Conservation (phyloP, 2,113 vertebrate species). For the Spheniscus mendiculus region DNA sequence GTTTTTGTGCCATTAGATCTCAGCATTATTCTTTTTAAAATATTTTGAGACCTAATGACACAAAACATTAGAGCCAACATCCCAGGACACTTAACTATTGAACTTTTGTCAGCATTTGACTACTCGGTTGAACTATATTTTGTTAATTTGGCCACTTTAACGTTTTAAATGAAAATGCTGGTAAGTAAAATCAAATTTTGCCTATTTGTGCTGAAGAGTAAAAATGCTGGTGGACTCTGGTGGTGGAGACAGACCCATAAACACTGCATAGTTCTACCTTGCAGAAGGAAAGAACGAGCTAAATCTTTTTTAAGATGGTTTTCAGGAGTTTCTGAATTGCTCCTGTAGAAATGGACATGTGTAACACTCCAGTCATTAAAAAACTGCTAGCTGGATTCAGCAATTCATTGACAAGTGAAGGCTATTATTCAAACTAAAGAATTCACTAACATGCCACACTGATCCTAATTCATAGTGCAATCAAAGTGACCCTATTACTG, state of each 20-base stretch:
- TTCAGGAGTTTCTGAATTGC: not conserved
- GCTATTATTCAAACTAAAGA: not conserved
- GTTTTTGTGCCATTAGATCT: constrained; percentile 30
- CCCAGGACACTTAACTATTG: not conserved
- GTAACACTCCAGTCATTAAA: not conserved
- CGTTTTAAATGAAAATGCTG: not conserved
- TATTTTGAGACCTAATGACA: constrained; percentile 35
- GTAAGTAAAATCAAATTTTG: not conserved
- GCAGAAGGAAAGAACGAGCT: not conserved
- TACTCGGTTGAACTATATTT: not conserved
- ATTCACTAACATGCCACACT: not conserved
- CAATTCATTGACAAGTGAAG: not conserved
- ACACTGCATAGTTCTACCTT: not conserved
- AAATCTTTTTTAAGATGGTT: not conserved
- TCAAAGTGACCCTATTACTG: not conserved
- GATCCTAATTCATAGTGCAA: not conserved
- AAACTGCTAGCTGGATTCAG: not conserved
- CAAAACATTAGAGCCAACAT: not conserved
- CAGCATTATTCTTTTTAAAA: constrained; percentile 41
- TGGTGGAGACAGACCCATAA: not conserved
- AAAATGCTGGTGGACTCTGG: not conserved
- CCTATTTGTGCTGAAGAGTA: not conserved
- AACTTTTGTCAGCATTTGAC: not conserved
- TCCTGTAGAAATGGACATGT: not conserved
- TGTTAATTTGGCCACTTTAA: not conserved